Conservation (phyloP, 1,140 invertebrate genomes). For the Zaprionus ghesquierei region DNA sequence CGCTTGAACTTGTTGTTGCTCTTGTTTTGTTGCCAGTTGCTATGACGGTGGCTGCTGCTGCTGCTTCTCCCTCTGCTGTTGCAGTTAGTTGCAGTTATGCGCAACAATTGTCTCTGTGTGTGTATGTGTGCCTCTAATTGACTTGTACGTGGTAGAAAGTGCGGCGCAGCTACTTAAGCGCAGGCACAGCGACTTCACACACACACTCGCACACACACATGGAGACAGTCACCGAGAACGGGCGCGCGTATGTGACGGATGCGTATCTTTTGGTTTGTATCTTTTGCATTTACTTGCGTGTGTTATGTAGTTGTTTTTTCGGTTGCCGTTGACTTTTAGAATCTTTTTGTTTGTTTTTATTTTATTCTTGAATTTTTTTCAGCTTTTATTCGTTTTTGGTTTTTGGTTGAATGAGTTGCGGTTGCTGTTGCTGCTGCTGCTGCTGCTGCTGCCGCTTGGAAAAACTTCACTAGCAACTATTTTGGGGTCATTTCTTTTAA, state of each 20-base stretch:
- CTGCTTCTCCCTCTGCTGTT: constrained; percentile 25
- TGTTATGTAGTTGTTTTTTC: constrained; percentile 20
- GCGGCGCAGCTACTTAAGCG: constrained; percentile 49
- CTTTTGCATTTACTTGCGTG: constrained; percentile 60
- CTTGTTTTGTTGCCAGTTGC: constrained; percentile 47
- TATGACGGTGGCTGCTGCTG: constrained; percentile 20
- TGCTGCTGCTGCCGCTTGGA: constrained; percentile 3
- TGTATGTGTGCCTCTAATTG: constrained; percentile 69
- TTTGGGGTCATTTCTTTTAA: constrained; percentile 73
- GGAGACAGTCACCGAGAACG: background rate
- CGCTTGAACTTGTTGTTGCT: constrained; percentile 76
- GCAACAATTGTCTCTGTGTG: constrained; percentile 58
- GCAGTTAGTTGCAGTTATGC: constrained; percentile 79
- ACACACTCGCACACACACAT: constrained; percentile 16
- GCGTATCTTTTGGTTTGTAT: constrained; percentile 54
- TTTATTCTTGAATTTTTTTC: constrained; percentile 9
- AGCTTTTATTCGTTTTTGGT: constrained; percentile 12
- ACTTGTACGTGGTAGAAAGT: constrained; percentile 76
- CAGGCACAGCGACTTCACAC: constrained; percentile 18
- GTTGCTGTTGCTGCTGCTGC: background rate
- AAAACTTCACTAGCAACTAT: constrained; percentile 36
- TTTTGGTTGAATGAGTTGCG: constrained; percentile 14
- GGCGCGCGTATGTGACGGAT: constrained; percentile 50
- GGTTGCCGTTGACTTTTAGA: constrained; percentile 3
- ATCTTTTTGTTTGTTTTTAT: constrained; percentile 11